Percentiles rank a stretch among this genome's conserved stretches.
Conservation (phyloP, 2,797 vertebrate genomes). For the Pseudopleuronectes americanus region DNA sequence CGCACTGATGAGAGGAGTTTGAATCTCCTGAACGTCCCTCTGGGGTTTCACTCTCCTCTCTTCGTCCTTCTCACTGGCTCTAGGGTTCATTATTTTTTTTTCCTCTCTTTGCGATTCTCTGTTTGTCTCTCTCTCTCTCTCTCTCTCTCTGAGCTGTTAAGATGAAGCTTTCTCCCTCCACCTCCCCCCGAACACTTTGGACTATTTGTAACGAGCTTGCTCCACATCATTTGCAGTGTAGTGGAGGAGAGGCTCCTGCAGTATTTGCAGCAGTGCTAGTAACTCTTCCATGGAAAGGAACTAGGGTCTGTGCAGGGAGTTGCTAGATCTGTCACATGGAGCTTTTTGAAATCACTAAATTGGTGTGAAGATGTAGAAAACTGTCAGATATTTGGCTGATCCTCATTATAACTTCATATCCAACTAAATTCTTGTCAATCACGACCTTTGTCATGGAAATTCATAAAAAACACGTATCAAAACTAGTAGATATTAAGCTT, state of each 20-base stretch:
- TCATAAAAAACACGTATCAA: not conserved
- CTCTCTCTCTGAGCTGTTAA: not conserved
- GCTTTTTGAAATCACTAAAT: not conserved
- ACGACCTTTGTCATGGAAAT: not conserved
- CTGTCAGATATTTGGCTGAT: too few species aligned
- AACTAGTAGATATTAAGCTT: not conserved
- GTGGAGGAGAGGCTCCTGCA: not conserved
- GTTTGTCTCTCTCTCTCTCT: slow-evolving; percentile 27
- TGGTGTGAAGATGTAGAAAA: not conserved
- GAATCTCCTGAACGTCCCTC: slow-evolving; percentile 30
- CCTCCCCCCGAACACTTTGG: not conserved
- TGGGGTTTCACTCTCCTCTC: slow-evolving; percentile 25
- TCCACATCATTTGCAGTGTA: not conserved
- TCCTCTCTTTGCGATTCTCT: slow-evolving; percentile 10
- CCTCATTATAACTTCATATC: too few species aligned
- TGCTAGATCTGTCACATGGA: not conserved
- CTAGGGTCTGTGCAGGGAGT: not conserved
- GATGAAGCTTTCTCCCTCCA: not conserved
- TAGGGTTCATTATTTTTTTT: slow-evolving; percentile 40
- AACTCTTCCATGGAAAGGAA: not conserved
- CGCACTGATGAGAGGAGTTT: slow-evolving; percentile 33
- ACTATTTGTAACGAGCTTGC: slow-evolving; percentile 9
- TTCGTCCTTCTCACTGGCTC: slow-evolving; percentile 35
- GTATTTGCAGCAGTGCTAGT: not conserved
- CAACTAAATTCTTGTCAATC: too few species aligned